Evolutionary conservation across 2,888 invertebrate species (phyloP).

Genomic region (Coecobrya sp.): DNA sequence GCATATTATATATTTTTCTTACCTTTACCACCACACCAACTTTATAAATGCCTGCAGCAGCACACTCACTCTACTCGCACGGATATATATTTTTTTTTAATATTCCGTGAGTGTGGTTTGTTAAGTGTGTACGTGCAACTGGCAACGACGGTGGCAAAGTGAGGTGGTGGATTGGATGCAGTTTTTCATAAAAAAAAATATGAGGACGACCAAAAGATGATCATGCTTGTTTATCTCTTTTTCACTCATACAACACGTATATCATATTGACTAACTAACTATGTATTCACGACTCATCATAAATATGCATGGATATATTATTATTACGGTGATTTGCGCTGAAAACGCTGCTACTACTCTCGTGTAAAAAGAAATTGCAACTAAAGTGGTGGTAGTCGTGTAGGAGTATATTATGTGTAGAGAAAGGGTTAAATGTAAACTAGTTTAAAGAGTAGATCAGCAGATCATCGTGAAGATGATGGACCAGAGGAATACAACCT

Average conservation of each 20-base stretch:
- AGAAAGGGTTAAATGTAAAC: not conserved
- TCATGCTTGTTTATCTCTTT: not conserved
- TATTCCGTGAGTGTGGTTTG: no score
- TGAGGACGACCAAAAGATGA: not conserved
- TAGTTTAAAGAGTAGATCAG: not conserved
- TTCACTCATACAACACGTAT: not conserved
- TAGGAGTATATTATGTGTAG: not conserved
- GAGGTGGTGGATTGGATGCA: no score
- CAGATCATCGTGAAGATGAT: conserved; percentile 32
- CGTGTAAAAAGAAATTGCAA: not conserved
- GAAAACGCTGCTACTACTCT: not conserved
- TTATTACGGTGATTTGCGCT: not conserved
- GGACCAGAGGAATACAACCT: not conserved
- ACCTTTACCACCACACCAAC: no score
- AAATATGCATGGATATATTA: conserved; percentile 6
- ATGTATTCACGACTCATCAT: not conserved
- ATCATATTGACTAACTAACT: not conserved
- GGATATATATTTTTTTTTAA: no score
- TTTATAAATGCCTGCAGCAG: no score
- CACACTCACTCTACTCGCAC: no score
- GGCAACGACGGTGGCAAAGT: no score
- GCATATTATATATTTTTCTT: no score
- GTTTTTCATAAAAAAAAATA: no score
- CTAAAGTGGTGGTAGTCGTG: not conserved
- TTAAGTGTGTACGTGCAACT: no score